These are phyloP conservation scores for Camelus bactrianus DNA, from an alignment of 2,113 vertebrate species.

Conservation along the genomic window DNA sequence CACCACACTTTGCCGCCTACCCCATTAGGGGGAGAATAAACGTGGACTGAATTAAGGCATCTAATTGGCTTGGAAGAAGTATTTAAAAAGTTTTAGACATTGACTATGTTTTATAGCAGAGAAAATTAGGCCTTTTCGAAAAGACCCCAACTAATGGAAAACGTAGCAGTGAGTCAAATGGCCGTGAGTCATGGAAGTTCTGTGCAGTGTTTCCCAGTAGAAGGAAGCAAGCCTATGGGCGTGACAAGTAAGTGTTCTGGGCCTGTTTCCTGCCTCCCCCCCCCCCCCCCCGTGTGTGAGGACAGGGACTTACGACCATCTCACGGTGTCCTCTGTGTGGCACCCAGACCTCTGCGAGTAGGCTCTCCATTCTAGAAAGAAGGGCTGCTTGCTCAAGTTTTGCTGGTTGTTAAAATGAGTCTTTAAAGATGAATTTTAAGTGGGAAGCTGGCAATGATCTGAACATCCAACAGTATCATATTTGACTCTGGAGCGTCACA, in stretches of 20 bases:
- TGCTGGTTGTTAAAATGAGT: not conserved
- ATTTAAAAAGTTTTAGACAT: not conserved
- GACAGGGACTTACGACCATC: not conserved
- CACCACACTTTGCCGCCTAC: not conserved
- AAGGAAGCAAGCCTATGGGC: not conserved
- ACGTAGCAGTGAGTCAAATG: not conserved
- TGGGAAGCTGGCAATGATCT: not conserved
- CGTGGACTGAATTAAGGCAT: not conserved
- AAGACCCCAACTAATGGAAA: not conserved
- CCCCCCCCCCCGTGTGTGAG: accelerated
- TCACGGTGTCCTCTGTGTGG: accelerated
- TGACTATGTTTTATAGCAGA: not conserved
- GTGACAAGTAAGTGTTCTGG: not conserved
- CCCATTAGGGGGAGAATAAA: not conserved
- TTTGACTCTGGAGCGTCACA: not conserved
- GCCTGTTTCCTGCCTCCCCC: not conserved
- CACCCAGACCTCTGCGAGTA: accelerated
- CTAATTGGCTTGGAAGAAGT: not conserved
- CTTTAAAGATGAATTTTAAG: not conserved
- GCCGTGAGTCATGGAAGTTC: not conserved
- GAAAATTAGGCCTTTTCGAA: not conserved
- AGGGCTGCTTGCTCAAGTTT: not conserved
- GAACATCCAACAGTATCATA: not conserved
- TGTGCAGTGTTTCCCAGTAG: accelerated
- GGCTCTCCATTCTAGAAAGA: not conserved